Conservation (phyloP, 1,140 invertebrate genomes). For the Zaprionus ghesquierei region DNA sequence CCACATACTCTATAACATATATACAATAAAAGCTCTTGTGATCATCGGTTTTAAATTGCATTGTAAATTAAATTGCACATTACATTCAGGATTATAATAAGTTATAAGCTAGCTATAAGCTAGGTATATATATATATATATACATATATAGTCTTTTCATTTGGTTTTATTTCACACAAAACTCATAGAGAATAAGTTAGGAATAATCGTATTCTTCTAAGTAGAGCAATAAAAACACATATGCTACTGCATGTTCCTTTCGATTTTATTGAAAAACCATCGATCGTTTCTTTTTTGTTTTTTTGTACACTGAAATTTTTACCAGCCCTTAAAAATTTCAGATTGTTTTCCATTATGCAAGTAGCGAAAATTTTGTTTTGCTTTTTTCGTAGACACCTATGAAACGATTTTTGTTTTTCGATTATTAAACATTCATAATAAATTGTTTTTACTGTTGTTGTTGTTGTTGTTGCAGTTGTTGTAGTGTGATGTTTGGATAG, state of each 20-base stretch:
- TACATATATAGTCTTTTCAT: slow-evolving; percentile 59
- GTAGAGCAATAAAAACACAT: slow-evolving; percentile 45
- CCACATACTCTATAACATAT: slow-evolving; percentile 37
- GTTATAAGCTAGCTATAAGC: slow-evolving; percentile 45
- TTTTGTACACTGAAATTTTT: slow-evolving; percentile 69
- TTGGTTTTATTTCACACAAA: slow-evolving; percentile 15
- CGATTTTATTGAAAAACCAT: slow-evolving; percentile 45
- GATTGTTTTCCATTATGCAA: slow-evolving; percentile 43
- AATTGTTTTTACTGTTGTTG: slow-evolving; percentile 44
- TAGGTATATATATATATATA: slow-evolving; percentile 32
- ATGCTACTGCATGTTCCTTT: slow-evolving; percentile 44
- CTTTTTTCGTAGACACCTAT: slow-evolving; percentile 63
- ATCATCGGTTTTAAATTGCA: slow-evolving; percentile 36
- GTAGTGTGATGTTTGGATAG: slow-evolving; percentile 13
- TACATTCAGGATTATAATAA: slow-evolving; percentile 28
- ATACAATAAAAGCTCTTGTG: slow-evolving; percentile 58
- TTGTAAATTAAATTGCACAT: slow-evolving; percentile 36
- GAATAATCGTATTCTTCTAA: slow-evolving; percentile 6
- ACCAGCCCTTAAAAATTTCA: slow-evolving; percentile 81
- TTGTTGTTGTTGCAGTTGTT: slow-evolving; percentile 33
- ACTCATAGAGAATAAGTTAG: slow-evolving; percentile 12
- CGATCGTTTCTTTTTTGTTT: slow-evolving; percentile 23
- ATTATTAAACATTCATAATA: slow-evolving; percentile 60
- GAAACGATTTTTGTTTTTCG: slow-evolving; percentile 63
- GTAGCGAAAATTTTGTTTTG: slow-evolving; percentile 43